Evolutionary conservation across 2,113 vertebrate species (phyloP), one percentile per base, ranked within the genome.

Genomic region (Haemorhous mexicanus): DNA sequence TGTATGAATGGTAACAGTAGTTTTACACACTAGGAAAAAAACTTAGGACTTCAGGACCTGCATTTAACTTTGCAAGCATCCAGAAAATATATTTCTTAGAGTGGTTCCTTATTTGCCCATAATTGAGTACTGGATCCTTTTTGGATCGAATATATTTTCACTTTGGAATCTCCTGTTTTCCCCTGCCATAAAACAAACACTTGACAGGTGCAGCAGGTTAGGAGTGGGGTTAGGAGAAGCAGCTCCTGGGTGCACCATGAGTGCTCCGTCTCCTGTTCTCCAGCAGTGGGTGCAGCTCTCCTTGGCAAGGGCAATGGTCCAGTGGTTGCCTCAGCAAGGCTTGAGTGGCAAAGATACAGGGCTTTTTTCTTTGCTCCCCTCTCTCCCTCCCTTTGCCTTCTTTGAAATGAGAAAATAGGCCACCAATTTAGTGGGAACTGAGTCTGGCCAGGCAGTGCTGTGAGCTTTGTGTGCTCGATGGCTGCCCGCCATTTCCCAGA

Each of bases 401-500:
- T 94, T 93, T 92, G 59, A 77, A 44, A 90, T 21, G 46, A 68
- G 52, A 95, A 97, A 97, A 91, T 83, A 96, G 93, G 91, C 44
- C 85, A 94, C 82, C 44, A 27, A 11, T 87, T 94, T 78, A 85
- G 91, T 69, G 84, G 66, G 90, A 93, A 73, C 82, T 7, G 64
- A 92, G 81, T 10, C 82, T 79, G 59, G 64, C 88, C 12, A 16
- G 79, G 91, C 82, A 50, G 74, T 0, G 12, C 66, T 46, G 26
- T 35, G 53, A 79, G 82, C 89, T 94, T 93, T 95, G 90, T 96
- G 83, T 53, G 26, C 73, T 75, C 7, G 2, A 22, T 96, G 93
- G 93, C 96, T 82, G 28, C 53, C 81, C 20, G 92, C 94, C 72
- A 96, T 94, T 96, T 96, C 96, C 92, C 95, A 96, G 95, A 94